phyloP scores from a whole-genome alignment of 1,140 invertebrate species.

The Drosophila subobscura region DNA sequence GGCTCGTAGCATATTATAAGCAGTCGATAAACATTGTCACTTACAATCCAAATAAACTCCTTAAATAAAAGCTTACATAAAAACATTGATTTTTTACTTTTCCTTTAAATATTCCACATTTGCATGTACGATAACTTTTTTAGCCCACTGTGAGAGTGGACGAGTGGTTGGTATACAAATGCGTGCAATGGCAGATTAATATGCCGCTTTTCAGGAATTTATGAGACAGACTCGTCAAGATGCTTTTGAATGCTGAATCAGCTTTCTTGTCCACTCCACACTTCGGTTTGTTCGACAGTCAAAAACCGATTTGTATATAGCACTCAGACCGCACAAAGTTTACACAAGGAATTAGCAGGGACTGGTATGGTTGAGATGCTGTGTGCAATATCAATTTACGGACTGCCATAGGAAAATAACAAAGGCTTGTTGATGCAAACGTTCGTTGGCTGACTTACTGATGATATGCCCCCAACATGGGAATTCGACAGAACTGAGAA shows the following conservation, averaged over 20 bases:
- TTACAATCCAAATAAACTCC: no score
- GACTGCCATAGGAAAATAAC: constrained; percentile 35
- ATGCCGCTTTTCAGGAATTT: constrained; percentile 40
- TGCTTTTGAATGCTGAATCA: constrained; percentile 61
- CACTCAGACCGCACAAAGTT: constrained; percentile 48
- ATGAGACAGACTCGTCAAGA: constrained; percentile 48
- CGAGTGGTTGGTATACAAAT: constrained; percentile 2
- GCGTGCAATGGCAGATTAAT: constrained; percentile 30
- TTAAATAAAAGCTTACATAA: no score
- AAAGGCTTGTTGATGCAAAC: constrained; percentile 34
- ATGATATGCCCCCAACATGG: neutral
- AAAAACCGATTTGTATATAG: constrained; percentile 52
- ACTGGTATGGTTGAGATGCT: constrained; percentile 10
- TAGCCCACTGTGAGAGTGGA: neutral
- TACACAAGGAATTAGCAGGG: constrained; percentile 63
- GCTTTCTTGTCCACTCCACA: constrained; percentile 34
- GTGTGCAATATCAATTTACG: constrained; percentile 63
- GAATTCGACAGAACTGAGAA: constrained; percentile 10
- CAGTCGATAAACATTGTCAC: no score
- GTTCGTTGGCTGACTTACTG: constrained; percentile 28
- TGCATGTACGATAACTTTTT: constrained; percentile 6
- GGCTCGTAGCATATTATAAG: no score
- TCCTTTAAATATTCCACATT: constrained; percentile 2
- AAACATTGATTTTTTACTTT: neutral
- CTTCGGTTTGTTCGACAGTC: constrained; percentile 14